These are phyloP conservation scores for Brachypodius melanocephalos DNA, from an alignment of 2,113 vertebrate species.

Conservation along the genomic window DNA sequence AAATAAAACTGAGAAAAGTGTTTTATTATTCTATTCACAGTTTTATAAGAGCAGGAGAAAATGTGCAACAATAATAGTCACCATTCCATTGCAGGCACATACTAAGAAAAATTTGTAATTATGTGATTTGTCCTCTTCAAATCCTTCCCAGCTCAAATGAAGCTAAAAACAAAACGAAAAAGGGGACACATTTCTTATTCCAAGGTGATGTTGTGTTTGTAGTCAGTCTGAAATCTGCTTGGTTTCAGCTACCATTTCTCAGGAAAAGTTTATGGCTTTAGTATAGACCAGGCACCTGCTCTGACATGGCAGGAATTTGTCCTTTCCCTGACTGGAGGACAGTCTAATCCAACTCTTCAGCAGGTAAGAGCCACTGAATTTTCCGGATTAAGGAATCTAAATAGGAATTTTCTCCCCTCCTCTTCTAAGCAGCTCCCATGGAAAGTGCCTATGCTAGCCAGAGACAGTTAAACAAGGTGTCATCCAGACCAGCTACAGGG, in stretches of 20 bases:
- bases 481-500: background rate
- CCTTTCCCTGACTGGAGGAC: background rate
- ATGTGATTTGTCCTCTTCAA: background rate
- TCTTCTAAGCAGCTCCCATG: background rate
- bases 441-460: background rate
- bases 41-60: conserved; percentile 6
- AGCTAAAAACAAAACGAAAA: conserved; percentile 10
- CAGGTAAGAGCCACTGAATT: background rate
- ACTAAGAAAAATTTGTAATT: background rate
- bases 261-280: background rate
- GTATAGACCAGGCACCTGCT: background rate
- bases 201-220: background rate
- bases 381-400: background rate
- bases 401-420: background rate
- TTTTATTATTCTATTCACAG: background rate
- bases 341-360: background rate
- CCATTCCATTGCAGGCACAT: background rate
- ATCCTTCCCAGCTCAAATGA: background rate
- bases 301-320: background rate
- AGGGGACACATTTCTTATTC: background rate
- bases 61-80: background rate
- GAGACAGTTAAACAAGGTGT: background rate
- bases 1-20: background rate
- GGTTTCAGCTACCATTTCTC: background rate
- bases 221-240: background rate